phyloP scores from a whole-genome alignment of 2,113 vertebrate genomes.

The Sylvia atricapilla region DNA sequence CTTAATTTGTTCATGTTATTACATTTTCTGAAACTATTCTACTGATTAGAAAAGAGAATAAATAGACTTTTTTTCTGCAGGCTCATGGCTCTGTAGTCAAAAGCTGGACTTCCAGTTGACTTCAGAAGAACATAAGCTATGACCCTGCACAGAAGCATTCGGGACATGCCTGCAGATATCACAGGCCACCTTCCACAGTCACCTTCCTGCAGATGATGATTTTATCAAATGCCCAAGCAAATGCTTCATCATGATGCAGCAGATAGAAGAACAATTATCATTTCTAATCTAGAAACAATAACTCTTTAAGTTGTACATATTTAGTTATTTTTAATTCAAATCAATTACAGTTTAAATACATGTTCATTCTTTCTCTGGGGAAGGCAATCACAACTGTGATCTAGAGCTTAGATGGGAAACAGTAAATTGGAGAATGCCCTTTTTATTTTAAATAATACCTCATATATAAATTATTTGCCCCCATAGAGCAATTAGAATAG shows the following conservation, averaged over 20 bases:
- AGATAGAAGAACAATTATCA: background rate
- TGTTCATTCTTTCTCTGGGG: background rate
- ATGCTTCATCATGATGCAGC: background rate
- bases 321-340: slow-evolving; percentile 35
- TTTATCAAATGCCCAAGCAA: background rate
- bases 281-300: background rate
- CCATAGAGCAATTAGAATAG: background rate
- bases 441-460: slow-evolving; percentile 19
- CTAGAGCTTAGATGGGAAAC: background rate
- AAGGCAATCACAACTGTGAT: background rate
- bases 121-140: background rate
- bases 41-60: background rate
- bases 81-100: background rate
- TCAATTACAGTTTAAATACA: background rate
- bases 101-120: background rate
- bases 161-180: background rate
- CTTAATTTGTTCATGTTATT: background rate
- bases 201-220: background rate
- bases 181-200: background rate
- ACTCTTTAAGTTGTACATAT: background rate
- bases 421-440: background rate
- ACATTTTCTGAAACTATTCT: background rate
- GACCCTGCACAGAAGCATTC: background rate
- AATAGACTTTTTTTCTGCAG: background rate
- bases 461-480: slow-evolving; percentile 39